A percentile compares a stretch with the other conserved stretches of the same genome.
Evolutionary conservation across 1,140 invertebrate species (phyloP).

Genomic region (Halictus rubicundus): DNA sequence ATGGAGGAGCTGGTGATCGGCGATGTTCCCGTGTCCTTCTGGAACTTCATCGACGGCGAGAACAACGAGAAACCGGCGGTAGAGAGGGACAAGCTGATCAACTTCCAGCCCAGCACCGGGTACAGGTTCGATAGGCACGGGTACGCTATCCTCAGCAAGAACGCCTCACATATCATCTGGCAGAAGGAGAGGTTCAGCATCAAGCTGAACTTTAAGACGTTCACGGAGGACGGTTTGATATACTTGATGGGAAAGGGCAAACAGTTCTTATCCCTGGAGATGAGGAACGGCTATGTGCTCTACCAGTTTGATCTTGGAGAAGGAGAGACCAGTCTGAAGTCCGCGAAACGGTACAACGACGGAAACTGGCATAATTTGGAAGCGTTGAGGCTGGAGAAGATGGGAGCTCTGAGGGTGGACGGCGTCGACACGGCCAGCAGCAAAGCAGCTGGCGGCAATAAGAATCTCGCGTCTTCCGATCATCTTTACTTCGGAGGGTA

Average conservation of each 20-base stretch:
- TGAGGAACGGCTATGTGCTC: slow-evolving; percentile 88
- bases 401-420: slow-evolving; percentile 87
- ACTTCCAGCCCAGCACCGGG: slow-evolving; percentile 84
- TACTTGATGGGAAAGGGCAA: slow-evolving; percentile 89
- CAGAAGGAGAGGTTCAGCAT: slow-evolving; percentile 82
- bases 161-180: slow-evolving; percentile 80
- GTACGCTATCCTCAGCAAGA: slow-evolving; percentile 87
- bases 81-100: slow-evolving; percentile 86
- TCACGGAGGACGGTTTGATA: slow-evolving; percentile 91
- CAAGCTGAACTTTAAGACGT: slow-evolving; percentile 91
- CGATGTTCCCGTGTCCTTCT: slow-evolving; percentile 93
- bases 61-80: slow-evolving; percentile 88
- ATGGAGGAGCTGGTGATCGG: slow-evolving; percentile 96
- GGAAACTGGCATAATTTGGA: slow-evolving; percentile 91
- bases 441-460: slow-evolving; percentile 70
- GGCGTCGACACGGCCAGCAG: slow-evolving; percentile 77
- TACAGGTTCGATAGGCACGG: slow-evolving; percentile 93
- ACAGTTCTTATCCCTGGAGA: slow-evolving; percentile 92
- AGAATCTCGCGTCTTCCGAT: slow-evolving; percentile 82
- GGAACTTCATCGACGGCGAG: slow-evolving; percentile 94
- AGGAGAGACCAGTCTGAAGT: slow-evolving; percentile 82
- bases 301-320: slow-evolving; percentile 87
- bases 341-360: slow-evolving; percentile 87
- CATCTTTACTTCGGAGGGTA: slow-evolving; percentile 95
- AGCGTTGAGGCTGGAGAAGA: slow-evolving; percentile 84